A percentile compares a stretch with the other conserved stretches of the same genome.
Conservation (phyloP, 92 coral and sea anemone genomes). For the Ricordea florida region DNA sequence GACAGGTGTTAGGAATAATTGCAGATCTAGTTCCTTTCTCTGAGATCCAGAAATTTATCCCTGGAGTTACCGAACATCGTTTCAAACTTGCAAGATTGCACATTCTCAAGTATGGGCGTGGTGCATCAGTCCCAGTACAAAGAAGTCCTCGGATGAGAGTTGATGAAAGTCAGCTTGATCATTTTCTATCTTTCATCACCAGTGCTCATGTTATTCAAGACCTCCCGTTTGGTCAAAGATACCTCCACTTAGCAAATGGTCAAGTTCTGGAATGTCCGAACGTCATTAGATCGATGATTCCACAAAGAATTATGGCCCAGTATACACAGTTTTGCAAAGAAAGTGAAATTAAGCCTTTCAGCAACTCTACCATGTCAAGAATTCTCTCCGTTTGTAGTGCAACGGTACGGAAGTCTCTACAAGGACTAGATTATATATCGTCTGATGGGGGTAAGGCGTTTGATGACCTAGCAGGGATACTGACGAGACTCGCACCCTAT, state of each 20-base stretch:
- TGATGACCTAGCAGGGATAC: too few species aligned
- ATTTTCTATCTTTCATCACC: conserved; percentile 42
- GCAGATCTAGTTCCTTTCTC: conserved; percentile 62
- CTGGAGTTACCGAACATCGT: conserved; percentile 49
- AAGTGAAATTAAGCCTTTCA: neutral
- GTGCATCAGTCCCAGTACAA: conserved; percentile 40
- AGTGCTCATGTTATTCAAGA: conserved; percentile 47
- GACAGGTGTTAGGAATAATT: conserved; percentile 61
- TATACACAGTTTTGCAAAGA: conserved; percentile 14
- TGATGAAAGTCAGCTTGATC: conserved; percentile 36
- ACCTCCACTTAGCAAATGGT: conserved; percentile 40
- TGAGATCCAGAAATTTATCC: conserved; percentile 58
- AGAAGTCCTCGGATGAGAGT: conserved; percentile 59
- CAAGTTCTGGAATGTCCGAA: conserved; percentile 38
- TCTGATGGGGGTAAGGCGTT: too few species aligned
- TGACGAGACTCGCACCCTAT: too few species aligned
- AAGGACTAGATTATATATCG: too few species aligned
- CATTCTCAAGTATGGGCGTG: conserved; percentile 50
- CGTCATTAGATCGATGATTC: conserved; percentile 34
- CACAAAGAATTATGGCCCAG: conserved; percentile 32
- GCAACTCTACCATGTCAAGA: neutral
- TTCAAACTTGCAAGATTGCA: conserved; percentile 45
- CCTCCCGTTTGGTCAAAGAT: conserved; percentile 54
- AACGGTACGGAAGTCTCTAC: too few species aligned
- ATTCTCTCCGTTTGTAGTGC: conserved; percentile 1